Evolutionary conservation across 1,140 invertebrate species (phyloP).

Genomic region (Coptotermes formosanus): DNA sequence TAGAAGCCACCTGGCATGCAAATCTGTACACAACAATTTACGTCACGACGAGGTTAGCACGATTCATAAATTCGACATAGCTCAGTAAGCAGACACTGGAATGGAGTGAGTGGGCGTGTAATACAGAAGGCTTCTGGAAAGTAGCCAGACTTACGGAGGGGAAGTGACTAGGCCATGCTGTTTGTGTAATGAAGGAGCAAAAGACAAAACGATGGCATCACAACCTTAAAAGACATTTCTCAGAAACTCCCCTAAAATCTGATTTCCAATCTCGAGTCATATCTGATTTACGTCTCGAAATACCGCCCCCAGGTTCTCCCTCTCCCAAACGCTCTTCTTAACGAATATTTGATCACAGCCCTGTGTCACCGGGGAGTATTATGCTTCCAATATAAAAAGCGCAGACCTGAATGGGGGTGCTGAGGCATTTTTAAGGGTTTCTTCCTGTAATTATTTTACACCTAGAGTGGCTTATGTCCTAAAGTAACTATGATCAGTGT

Average conservation of each 20-base stretch:
- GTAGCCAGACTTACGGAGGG: background rate
- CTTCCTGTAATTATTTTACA: background rate
- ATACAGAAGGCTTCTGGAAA: background rate
- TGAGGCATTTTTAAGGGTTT: background rate
- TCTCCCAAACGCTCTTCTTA: background rate
- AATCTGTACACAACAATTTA: no score
- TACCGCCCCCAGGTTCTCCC: background rate
- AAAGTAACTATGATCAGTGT: background rate
- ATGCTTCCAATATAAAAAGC: slow-evolving; percentile 14
- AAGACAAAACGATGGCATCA: slow-evolving; percentile 5
- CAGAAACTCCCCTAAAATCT: background rate
- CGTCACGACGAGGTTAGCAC: background rate
- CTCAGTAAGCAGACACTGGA: background rate
- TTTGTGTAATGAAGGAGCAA: slow-evolving; percentile 8
- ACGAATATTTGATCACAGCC: slow-evolving; percentile 11
- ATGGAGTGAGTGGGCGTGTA: background rate
- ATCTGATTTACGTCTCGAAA: slow-evolving; percentile 1
- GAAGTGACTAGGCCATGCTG: background rate
- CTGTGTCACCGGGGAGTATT: slow-evolving; percentile 1
- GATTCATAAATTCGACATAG: slow-evolving; percentile 8
- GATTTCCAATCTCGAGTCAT: background rate
- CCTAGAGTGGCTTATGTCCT: background rate
- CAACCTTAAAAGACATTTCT: slow-evolving; percentile 17
- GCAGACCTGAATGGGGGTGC: background rate
- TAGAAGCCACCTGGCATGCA: no score